Evolutionary conservation across 2,113 vertebrate genomes (phyloP).

Genomic region (Tragelaphus buxtoni): DNA sequence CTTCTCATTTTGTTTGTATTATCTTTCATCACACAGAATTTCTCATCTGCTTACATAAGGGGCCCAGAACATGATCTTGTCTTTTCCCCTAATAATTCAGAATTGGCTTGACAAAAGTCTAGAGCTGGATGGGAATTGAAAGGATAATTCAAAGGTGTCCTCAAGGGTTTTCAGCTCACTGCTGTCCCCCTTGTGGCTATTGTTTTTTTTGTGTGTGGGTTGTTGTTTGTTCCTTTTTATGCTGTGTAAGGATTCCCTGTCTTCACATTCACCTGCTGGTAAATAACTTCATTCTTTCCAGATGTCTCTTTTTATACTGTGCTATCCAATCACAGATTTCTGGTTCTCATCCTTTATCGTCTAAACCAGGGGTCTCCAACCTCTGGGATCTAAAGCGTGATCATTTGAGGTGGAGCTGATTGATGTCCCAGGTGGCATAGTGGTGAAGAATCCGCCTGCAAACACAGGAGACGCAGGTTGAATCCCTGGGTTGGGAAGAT

Average conservation of each 20-base stretch:
- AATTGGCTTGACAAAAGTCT: background rate
- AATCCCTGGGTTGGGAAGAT: background rate
- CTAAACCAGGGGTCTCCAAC: background rate
- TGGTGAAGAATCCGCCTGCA: background rate
- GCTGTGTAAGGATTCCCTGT: fast-evolving
- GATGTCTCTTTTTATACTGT: background rate
- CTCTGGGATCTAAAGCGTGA: background rate
- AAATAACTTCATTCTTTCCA: background rate
- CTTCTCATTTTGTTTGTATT: background rate
- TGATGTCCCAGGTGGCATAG: background rate
- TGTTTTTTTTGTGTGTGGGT: no score
- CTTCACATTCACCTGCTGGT: background rate
- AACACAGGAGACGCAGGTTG: background rate
- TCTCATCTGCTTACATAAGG: background rate
- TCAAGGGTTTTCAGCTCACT: background rate
- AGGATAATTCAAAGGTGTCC: background rate
- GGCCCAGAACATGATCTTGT: fast-evolving
- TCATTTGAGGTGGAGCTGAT: background rate
- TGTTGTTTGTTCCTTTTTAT: background rate
- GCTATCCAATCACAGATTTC: background rate
- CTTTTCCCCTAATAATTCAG: background rate
- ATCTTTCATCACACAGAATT: background rate
- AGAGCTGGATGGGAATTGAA: background rate
- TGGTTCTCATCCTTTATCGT: background rate
- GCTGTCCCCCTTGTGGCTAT: background rate